Conservation (phyloP, 2,797 vertebrate genomes). For the Scarus forsteni region DNA sequence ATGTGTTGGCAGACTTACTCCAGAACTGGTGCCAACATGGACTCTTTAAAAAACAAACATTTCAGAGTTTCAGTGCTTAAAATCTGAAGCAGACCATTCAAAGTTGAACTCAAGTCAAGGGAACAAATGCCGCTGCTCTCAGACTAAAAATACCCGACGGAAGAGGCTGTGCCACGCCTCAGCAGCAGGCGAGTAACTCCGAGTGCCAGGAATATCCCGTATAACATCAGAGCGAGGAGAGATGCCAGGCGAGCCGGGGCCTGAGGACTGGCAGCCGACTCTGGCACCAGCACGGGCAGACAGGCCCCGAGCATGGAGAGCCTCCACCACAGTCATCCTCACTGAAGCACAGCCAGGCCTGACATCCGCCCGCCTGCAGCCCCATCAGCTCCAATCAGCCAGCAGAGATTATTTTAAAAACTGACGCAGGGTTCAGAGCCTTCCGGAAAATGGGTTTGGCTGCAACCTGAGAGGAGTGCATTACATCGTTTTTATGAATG, state of each 20-base stretch:
- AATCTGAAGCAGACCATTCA: constrained; percentile 1
- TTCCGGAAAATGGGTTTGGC: constrained; percentile 31
- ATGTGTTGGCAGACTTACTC: too few species aligned
- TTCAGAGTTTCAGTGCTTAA: neutral
- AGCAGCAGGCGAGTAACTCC: constrained; percentile 44
- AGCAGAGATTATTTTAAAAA: constrained; percentile 55
- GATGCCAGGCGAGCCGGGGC: constrained; percentile 64
- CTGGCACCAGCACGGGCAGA: constrained; percentile 60
- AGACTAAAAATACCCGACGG: constrained; percentile 72
- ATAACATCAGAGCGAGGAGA: constrained; percentile 47
- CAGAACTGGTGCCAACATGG: too few species aligned
- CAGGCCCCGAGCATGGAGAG: constrained; percentile 60
- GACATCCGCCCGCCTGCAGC: constrained; percentile 56
- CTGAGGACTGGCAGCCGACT: constrained; percentile 50
- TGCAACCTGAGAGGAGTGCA: constrained; percentile 35
- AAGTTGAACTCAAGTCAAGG: constrained; percentile 41
- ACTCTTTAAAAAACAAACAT: neutral
- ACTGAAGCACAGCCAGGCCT: constrained; percentile 54
- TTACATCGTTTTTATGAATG: constrained; percentile 39
- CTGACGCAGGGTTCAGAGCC: constrained; percentile 27
- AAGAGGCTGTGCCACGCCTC: constrained; percentile 61
- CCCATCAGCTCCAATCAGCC: constrained; percentile 64
- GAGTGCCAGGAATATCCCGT: constrained; percentile 72
- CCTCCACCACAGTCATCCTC: constrained; percentile 48
- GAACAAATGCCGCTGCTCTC: constrained; percentile 42